Conservation (phyloP, 2,888 invertebrate species). For the Campoletis raptor region DNA sequence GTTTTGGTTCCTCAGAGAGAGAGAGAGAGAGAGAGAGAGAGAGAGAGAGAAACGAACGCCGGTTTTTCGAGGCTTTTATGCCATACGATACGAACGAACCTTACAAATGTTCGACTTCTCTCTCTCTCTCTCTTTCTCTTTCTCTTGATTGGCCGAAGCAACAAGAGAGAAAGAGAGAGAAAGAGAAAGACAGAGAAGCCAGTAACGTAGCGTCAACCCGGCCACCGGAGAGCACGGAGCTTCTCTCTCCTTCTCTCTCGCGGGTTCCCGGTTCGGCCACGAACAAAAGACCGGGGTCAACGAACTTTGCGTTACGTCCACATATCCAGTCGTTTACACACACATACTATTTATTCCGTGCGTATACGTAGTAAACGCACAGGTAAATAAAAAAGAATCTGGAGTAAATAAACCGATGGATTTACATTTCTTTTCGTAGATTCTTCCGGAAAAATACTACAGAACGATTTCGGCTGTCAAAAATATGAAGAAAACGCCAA, state of each 20-base stretch:
- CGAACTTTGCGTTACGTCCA: constrained; percentile 71
- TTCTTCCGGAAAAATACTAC: not conserved
- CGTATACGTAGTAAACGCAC: not conserved
- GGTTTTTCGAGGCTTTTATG: constrained; percentile 58
- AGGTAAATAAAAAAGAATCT: constrained; percentile 1
- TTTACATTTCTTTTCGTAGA: not conserved
- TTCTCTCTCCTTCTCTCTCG: constrained; percentile 34
- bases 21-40: constrained; percentile 33
- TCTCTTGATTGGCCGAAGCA: constrained; percentile 6
- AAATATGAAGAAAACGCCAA: not conserved
- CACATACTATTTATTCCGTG: not conserved
- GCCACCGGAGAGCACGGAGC: constrained; percentile 39
- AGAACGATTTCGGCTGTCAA: not conserved
- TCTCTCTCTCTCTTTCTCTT: constrained; percentile 5
- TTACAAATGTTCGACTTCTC: constrained; percentile 28
- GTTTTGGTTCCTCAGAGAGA: constrained; percentile 68
- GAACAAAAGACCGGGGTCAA: constrained; percentile 80
- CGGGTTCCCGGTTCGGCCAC: constrained; percentile 76
- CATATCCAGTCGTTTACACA: constrained; percentile 29
- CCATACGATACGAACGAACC: constrained; percentile 40
- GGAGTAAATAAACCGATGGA: not conserved
- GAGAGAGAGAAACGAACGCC: constrained; percentile 29
- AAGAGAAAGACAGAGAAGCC: constrained; percentile 16
- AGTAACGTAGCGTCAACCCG: constrained; percentile 38
- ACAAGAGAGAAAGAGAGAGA: not conserved